Base-by-base conservation (phyloP, 2,888 invertebrate species). In the Cremastobaeus sp. region DNA sequence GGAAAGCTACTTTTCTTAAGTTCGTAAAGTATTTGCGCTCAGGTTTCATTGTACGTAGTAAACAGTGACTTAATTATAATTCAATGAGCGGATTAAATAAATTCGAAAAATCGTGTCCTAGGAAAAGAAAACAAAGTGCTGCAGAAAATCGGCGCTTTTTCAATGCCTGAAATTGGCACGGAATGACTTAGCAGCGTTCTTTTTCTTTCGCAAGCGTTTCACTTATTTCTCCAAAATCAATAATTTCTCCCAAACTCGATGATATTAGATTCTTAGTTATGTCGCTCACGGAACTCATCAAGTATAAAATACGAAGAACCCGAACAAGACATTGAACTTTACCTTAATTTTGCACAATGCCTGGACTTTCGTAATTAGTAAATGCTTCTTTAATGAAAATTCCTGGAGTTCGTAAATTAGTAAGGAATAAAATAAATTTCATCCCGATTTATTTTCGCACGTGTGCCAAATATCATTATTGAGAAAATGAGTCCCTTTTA, bases 131-230 rank as follows among this genome's bases (percentile, higher is more conserved):
- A 52, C 47, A 64, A 59, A 59, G 57, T 60, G 41, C 60, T 14
- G 14, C n/a, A n/a, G 12, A 48, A 41, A 59, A 45, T 52, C 55
- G 45, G 54, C 37, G 41, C 43, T 54, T 60, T 37, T 52, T 52
- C 64, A 59, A 66, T 78, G 74, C 71, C 74, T 77, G 83, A 81
- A 84, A 86, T 86, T 85, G 81, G 80, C 75, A 76, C 71, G 77
- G 78, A 80, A 84, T 85, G 85, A 85, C 83, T 81, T 78, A 78
- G 84, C 80, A 81, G 35, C 77, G 78, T 77, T 78, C 78, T 74
- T 76, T 71, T 72, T 68, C 68, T 76, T 78, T 65, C 74, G 74
- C 59, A 55, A 47, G 18, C 21, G 21, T 66, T 48, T 21, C 41
- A 37, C 21, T 55, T 66, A 25, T 17, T 30, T 54, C 41, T 69